A percentile compares a stretch with the other conserved stretches of the same genome.
Evolutionary conservation across 1,140 invertebrate species (phyloP).

Genomic region (Heliothis subflexa): DNA sequence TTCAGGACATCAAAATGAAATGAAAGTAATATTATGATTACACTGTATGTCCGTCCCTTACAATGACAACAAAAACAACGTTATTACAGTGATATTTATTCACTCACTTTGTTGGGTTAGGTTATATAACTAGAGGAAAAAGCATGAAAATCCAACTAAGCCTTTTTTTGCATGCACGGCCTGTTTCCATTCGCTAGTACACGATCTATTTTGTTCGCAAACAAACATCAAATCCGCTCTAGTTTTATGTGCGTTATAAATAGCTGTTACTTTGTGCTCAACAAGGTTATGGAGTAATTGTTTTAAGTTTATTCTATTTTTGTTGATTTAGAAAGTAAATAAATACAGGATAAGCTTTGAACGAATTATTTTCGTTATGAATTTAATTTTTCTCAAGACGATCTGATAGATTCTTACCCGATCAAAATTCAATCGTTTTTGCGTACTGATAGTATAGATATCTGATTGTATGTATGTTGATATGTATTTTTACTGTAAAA

Average conservation of each 20-base stretch:
- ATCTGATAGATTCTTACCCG: too few relatives aligned
- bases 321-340: neutral
- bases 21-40: too few relatives aligned
- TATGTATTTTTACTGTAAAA: constrained; percentile 40
- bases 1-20: too few relatives aligned
- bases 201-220: constrained; percentile 12
- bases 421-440: neutral
- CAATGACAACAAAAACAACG: neutral
- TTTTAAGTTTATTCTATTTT: constrained; percentile 2
- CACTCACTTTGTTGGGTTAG: neutral
- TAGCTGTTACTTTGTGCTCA: neutral
- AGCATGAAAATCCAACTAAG: constrained; percentile 14
- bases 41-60: neutral
- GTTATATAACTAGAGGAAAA: neutral
- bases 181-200: neutral
- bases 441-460: neutral
- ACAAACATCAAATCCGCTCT: constrained; percentile 1
- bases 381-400: too few relatives aligned
- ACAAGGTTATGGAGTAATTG: constrained; percentile 2
- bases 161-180: constrained; percentile 20
- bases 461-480: too few relatives aligned
- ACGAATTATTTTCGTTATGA: neutral
- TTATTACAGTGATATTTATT: neutral
- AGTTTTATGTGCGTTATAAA: constrained; percentile 17
- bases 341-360: neutral